phyloP scores from a whole-genome alignment of 2,113 vertebrate species.

The Megaceryle maxima region DNA sequence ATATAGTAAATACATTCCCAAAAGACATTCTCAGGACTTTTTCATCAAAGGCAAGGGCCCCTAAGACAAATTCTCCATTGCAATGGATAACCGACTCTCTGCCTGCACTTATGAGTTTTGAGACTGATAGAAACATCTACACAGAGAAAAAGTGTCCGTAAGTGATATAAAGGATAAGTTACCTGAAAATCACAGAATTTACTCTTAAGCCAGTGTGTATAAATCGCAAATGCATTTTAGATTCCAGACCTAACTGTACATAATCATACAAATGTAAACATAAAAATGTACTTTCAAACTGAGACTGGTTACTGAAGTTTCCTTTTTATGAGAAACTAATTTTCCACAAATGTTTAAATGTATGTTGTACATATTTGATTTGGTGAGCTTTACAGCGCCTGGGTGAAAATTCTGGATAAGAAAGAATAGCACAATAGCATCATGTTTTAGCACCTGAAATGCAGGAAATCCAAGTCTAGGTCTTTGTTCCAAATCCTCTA shows the following conservation, averaged over 20 bases:
- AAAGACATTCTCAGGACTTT: background rate
- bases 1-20: background rate
- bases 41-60: background rate
- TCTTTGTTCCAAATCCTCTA: background rate
- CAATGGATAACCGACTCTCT: background rate
- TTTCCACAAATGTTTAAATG: background rate
- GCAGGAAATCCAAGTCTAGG: background rate
- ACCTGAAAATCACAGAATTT: background rate
- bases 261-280: background rate
- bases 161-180: background rate
- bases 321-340: background rate
- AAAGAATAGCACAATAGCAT: background rate
- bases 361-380: background rate
- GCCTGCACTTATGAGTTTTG: background rate
- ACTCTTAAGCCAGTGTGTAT: background rate
- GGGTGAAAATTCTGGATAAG: background rate
- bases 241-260: background rate
- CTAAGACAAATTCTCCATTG: background rate
- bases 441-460: background rate
- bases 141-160: background rate
- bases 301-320: background rate
- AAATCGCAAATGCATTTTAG: background rate
- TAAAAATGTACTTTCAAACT: background rate
- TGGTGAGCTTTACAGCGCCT: background rate
- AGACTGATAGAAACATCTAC: background rate